Percentiles rank a stretch among this genome's conserved stretches.
Conservation (phyloP, 2,113 vertebrate species). For the Nicator chloris region DNA sequence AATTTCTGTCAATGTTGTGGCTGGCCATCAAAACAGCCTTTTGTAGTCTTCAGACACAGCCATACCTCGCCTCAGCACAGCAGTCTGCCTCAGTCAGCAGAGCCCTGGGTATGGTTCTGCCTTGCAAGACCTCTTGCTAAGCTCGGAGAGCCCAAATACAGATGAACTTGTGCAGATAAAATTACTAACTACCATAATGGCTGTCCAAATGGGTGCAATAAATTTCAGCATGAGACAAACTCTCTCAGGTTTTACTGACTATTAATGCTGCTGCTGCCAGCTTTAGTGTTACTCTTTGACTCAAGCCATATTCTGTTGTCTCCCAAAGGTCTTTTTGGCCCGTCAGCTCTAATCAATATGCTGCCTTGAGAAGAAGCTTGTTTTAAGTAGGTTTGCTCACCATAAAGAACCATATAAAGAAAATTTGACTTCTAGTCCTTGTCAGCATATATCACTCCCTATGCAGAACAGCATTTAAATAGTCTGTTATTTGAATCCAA, state of each 20-base stretch:
- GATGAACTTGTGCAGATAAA: constrained; percentile 68
- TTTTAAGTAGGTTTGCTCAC: constrained; percentile 53
- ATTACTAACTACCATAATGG: constrained; percentile 62
- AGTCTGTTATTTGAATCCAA: constrained; percentile 27
- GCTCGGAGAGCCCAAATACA: constrained; percentile 50
- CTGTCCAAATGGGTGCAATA: constrained; percentile 62
- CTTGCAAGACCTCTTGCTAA: background rate
- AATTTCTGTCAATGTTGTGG: background rate
- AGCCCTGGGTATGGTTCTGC: background rate
- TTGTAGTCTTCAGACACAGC: background rate
- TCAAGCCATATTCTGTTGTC: constrained; percentile 58
- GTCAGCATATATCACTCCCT: constrained; percentile 46
- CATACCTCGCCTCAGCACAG: background rate
- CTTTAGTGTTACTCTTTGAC: constrained; percentile 66
- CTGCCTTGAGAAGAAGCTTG: constrained; percentile 47
- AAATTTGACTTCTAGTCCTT: constrained; percentile 52
- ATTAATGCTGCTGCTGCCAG: constrained; percentile 65
- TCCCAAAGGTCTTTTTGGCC: constrained; percentile 64
- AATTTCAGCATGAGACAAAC: constrained; percentile 56
- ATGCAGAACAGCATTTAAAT: constrained; percentile 49
- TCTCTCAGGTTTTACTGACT: constrained; percentile 66
- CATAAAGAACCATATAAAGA: constrained; percentile 54
- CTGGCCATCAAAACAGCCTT: background rate
- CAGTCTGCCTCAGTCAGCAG: constrained; percentile 10
- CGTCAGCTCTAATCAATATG: constrained; percentile 65